Conservation (phyloP, 2,888 invertebrate genomes). For the Drosophila differens region DNA sequence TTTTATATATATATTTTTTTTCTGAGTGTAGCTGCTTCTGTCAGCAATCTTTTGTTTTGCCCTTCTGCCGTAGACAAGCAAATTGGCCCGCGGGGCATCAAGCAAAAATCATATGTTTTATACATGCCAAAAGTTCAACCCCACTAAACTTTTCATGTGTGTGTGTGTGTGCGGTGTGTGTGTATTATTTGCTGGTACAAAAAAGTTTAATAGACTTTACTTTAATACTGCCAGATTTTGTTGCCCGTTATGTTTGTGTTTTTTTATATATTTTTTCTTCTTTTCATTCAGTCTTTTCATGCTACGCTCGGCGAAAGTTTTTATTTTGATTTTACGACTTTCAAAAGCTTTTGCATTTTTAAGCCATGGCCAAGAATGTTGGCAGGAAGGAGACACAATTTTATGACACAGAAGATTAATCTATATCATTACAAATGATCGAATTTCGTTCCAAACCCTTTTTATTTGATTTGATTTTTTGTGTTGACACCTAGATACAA, state of each 20-base stretch:
- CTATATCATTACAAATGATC: constrained; percentile 33
- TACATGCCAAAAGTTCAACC: constrained; percentile 64
- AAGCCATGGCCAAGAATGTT: constrained; percentile 24
- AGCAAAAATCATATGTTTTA: constrained; percentile 80
- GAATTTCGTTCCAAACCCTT: not conserved
- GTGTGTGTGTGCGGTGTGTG: not conserved
- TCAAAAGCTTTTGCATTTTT: constrained; percentile 43
- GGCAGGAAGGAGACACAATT: constrained; percentile 12
- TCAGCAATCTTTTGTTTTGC: constrained; percentile 29
- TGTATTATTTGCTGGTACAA: constrained; percentile 9
- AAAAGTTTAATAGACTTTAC: constrained; percentile 75
- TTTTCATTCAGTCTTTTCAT: not conserved
- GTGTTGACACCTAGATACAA: not conserved
- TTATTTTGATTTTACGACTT: constrained; percentile 75
- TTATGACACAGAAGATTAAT: constrained; percentile 18
- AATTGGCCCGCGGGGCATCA: constrained; percentile 79
- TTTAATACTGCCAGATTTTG: constrained; percentile 65
- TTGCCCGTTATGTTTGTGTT: not conserved
- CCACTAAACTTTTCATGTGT: constrained; percentile 27
- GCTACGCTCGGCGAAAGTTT: constrained; percentile 57
- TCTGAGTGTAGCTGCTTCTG: constrained; percentile 4
- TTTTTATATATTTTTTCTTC: not conserved
- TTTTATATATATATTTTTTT: not conserved
- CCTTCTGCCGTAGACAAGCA: constrained; percentile 75
- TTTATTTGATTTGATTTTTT: not conserved